Conservation (phyloP, 2,888 invertebrate genomes). For the Siphonodentalium dalli region DNA sequence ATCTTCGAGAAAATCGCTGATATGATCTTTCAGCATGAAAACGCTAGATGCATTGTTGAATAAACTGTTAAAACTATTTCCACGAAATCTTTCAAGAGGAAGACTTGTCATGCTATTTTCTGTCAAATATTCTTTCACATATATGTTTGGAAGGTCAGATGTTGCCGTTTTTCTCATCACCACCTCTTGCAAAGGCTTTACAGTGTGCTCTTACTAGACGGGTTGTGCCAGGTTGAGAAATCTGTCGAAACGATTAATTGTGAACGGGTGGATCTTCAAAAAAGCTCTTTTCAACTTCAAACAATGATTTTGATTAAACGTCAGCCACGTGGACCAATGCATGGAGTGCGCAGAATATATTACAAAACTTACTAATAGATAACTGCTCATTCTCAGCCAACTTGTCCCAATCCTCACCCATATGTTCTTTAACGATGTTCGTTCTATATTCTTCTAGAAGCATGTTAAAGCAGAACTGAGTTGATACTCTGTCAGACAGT, state of each 20-base stretch:
- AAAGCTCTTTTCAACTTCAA: slow-evolving; percentile 4
- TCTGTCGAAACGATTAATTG: too few species aligned
- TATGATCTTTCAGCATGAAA: slow-evolving; percentile 10
- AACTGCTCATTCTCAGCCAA: slow-evolving; percentile 7
- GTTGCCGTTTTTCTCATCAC: slow-evolving; percentile 23
- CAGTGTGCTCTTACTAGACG: slow-evolving; percentile 10
- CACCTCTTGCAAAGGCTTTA: slow-evolving; percentile 20
- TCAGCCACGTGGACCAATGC: slow-evolving; percentile 4
- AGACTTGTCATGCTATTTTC: slow-evolving; percentile 4
- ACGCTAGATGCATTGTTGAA: slow-evolving; percentile 20
- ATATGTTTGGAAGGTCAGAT: slow-evolving; percentile 13
- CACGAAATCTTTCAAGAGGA: slow-evolving; percentile 15
- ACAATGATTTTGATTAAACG: not conserved
- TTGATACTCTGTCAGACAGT: slow-evolving; percentile 19
- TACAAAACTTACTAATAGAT: slow-evolving; percentile 6
- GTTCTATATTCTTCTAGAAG: slow-evolving; percentile 2
- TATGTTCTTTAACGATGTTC: slow-evolving; percentile 3
- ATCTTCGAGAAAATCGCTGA: slow-evolving; percentile 10
- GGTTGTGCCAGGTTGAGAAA: slow-evolving; percentile 9
- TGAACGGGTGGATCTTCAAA: slow-evolving; percentile 11
- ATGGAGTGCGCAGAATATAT: too few species aligned
- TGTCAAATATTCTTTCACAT: slow-evolving; percentile 19
- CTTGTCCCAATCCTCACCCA: slow-evolving; percentile 5
- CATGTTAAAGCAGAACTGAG: too few species aligned
- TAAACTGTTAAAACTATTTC: slow-evolving; percentile 24